Base-by-base conservation (phyloP, 2,113 vertebrate species). In the Otus sunia region DNA sequence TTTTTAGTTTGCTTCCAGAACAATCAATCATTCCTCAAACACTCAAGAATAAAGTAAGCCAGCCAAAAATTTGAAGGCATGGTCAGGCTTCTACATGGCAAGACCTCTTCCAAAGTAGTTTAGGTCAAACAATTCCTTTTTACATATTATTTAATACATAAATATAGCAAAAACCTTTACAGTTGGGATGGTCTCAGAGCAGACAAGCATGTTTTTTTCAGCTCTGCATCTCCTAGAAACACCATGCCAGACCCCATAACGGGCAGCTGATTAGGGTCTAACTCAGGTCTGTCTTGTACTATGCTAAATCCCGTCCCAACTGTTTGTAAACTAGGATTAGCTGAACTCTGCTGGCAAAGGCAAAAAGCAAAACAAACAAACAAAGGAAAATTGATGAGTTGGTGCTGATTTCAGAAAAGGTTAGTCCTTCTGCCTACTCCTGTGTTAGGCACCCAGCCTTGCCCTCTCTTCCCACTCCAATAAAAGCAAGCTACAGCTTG, bases 1-100 rank as follows among this genome's bases (percentile, higher is more conserved):
- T 90, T 95, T 97, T 90, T 64, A 83, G 88, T 93, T 96, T 86
- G 90, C 91, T 95, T 96, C 89, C 94, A 95, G 90, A 92, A 88
- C 78, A 72, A 95, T 95, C 94, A 87, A 78, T 96, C 96, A 93
- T 79, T 92, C 90, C 78, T 86, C 94, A 92, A 90, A 90, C 94
- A 95, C 92, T 96, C 6, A 2, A 92, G 74, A 90, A 55, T 68
- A 85, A 94, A 92, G 81, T 5, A 17, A 84, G 69, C 74, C 83
- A 86, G 95, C 62, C 95, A 97, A 93, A 94, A 81, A 50, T 58
- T 13, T 66, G 60, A 91, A 94, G 74, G 56, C 88, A 67, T 13
- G 62, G 78, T 78, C 66, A 90, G 59, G 63, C 81, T 84, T 75
- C 76, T 19, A 39, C 34, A 62, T 1, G 4, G 73, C 34, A 90